Evolutionary conservation across 2,888 invertebrate species (phyloP), one percentile per base, ranked within the genome.

Genomic region (Noctua janthina): DNA sequence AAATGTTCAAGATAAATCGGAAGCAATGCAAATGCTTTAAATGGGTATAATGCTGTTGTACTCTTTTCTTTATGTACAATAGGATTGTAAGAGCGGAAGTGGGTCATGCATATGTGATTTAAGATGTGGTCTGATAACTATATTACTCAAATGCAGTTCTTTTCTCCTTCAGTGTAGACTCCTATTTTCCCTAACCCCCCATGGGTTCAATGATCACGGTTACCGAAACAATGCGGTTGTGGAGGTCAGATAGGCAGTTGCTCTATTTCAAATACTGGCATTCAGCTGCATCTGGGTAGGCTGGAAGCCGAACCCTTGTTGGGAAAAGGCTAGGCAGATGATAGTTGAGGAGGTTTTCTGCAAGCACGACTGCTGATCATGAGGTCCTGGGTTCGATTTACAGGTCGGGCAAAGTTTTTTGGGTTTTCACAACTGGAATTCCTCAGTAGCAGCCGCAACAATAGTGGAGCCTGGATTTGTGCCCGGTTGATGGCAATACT

Each of bases 61-160:
- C n/a, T 39, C n/a, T 20, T 74, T 71, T 29, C 20, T 23, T 75
- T 71, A 29, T 8, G 6, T 54, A 71, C 72, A 43, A 71, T 7
- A 43, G 29, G 29, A 20, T 69, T 15, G 35, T n/a, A 8, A 39
- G 39, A 74, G n/a, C 39, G 51, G 51, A 72, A 20, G 35, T 74
- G n/a, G 39, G 8, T 71, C 39, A 51, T 70, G 8, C n/a, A 70
- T 74, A 49, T 10, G 17, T 67, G 17, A 49, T 49, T 23, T 23
- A 66, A 46, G 59, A 74, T 59, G 11, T 35, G 13, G 11, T 39
- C 6, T n/a, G 74, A 76, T 54, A 72, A 43, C 15, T 17, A 17
- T n/a, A 5, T 54, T 56, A 46, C 15, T 35, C 56, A 35, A 49
- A 49, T 49, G 74, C n/a, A 62, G 49, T 62, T 76, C 7, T 62